phyloP scores from a whole-genome alignment of 2,113 vertebrate genomes.

The Ailuropoda melanoleuca region DNA sequence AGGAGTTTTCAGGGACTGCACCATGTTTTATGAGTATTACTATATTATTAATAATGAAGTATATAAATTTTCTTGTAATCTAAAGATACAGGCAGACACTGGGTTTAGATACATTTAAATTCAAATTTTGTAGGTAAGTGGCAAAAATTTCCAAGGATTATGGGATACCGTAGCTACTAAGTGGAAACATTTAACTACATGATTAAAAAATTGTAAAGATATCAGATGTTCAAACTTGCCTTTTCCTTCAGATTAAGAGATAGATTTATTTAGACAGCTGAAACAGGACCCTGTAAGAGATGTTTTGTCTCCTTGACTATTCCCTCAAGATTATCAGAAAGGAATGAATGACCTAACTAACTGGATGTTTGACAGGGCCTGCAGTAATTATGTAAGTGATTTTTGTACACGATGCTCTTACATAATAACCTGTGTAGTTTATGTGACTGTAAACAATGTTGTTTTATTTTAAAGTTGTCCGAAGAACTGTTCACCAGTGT shows the following conservation, averaged over 20 bases:
- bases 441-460: not conserved
- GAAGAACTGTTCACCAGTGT: not conserved
- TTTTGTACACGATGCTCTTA: constrained; percentile 33
- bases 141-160: constrained; percentile 9
- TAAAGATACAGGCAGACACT: not conserved
- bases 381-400: not conserved
- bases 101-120: not conserved
- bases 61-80: not conserved
- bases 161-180: not conserved
- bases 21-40: not conserved
- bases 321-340: constrained; percentile 37
- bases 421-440: not conserved
- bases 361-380: not conserved
- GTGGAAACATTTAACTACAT: constrained; percentile 6
- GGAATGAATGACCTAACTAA: constrained; percentile 6
- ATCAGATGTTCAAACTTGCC: constrained; percentile 42
- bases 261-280: constrained; percentile 58
- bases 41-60: constrained; percentile 27
- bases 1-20: not conserved
- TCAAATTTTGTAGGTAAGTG: not conserved
- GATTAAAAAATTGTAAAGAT: constrained; percentile 19
- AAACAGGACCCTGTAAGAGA: not conserved
- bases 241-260: constrained; percentile 59
- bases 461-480: constrained; percentile 44
- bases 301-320: constrained; percentile 35